Base-by-base conservation (phyloP, 2,888 invertebrate genomes). In the Phragmatobia fuliginosa region DNA sequence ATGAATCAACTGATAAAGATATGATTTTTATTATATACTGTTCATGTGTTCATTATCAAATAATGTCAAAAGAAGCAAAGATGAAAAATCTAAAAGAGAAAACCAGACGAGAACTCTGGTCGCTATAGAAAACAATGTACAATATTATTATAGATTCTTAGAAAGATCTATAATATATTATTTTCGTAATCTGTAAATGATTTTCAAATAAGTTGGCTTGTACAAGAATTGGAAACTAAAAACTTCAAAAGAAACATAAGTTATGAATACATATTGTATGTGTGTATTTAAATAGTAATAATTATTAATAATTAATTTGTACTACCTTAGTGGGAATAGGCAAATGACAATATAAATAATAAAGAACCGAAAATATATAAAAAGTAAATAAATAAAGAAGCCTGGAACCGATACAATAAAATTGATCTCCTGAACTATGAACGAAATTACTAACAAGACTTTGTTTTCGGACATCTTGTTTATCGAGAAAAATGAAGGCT, bases 401-500 rank as follows among this genome's bases (percentile, higher is more conserved):
- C 18, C 8, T 49, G n/a, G n/a, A n/a, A 49, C 45, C 8, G 8
- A 45, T 18, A 45, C 3, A 16, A 62, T 38, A n/a, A n/a, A n/a
- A 33, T 18, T 41, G n/a, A 7, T 49, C n/a, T 32, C 33, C 16
- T 7, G 25, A 33, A 52, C 16, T 33, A 16, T 41, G 10, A 62
- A 62, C 5, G 5, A 62, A 52, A 49, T 49, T 32, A 56, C 56
- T 63, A 36, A 56, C 33, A 38, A 64, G 33, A 25, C 33, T 33
- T 56, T 56, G 65, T 36, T 10, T 25, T 59, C n/a, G 33, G 32
- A n/a, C 33, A 36, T 59, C 52, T 56, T 21, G 56, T 61, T 56
- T 60, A 33, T 36, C 33, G 52, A 32, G 52, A 62, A 63, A 64
- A 49, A 59, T 60, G 52, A 36, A 38, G 60, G 36, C 16, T 60